Evolutionary conservation across 2,888 invertebrate genomes (phyloP).

Genomic region (Tenthredo notha): DNA sequence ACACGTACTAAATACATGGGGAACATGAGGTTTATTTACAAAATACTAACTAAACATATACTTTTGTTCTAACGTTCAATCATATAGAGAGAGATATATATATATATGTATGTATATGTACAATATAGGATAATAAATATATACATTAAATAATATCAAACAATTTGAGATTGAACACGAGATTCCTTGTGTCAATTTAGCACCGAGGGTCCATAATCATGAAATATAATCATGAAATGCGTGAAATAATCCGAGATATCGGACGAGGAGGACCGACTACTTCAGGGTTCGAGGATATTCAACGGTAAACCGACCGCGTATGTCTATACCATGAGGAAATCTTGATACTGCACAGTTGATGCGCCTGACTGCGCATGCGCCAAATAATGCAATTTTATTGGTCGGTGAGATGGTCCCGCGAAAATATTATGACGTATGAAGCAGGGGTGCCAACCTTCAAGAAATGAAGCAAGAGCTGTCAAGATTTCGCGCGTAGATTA

Average conservation of each 20-base stretch:
- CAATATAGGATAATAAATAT: constrained; percentile 20
- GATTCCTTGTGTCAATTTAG: constrained; percentile 23
- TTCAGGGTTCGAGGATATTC: not conserved
- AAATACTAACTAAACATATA: not conserved
- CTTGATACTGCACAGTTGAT: no score
- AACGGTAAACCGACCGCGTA: not conserved
- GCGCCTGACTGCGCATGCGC: no score
- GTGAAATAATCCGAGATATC: constrained; percentile 15
- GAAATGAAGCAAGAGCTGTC: no score
- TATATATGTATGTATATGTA: not conserved
- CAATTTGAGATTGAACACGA: constrained; percentile 2
- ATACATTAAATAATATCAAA: constrained; percentile 39
- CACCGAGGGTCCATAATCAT: constrained; percentile 18
- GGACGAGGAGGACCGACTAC: constrained; percentile 13
- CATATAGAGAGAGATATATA: not conserved
- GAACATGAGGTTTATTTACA: constrained; percentile 1
- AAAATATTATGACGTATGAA: no score
- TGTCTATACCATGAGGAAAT: no score
- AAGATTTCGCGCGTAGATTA: no score
- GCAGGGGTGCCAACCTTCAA: no score
- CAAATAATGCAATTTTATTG: no score
- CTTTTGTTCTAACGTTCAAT: not conserved
- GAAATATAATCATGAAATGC: constrained; percentile 2
- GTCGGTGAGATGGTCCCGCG: no score
- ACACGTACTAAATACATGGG: not conserved